phyloP scores from a whole-genome alignment of 1,140 invertebrate genomes.

The Bombus affinis region DNA sequence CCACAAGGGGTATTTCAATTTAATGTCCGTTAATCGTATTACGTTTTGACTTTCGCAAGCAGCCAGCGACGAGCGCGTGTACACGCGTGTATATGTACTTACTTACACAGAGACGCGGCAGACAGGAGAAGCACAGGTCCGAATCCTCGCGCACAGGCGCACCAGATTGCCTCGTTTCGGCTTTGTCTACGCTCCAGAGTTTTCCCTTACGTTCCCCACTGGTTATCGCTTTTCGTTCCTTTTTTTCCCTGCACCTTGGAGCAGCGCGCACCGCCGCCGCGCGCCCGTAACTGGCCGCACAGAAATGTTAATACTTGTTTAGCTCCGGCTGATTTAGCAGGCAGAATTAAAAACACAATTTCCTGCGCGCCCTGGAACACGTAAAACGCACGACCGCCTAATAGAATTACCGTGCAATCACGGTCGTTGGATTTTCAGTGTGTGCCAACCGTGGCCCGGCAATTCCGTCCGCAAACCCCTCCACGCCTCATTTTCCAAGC shows the following conservation, averaged over 20 bases:
- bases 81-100: neutral
- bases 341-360: conserved; percentile 76
- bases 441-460: conserved; percentile 38
- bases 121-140: too few species aligned
- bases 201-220: conserved; percentile 28
- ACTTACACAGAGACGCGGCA: neutral
- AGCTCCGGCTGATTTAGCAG: conserved; percentile 71
- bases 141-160: conserved; percentile 10
- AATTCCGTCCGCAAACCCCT: conserved; percentile 11
- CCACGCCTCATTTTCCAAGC: neutral
- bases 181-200: conserved; percentile 8
- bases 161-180: conserved; percentile 39
- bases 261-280: conserved; percentile 17
- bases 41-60: conserved; percentile 61
- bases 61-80: neutral
- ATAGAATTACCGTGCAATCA: conserved; percentile 74
- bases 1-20: conserved; percentile 67
- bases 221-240: conserved; percentile 37
- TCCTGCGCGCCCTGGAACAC: conserved; percentile 57
- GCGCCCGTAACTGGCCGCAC: conserved; percentile 30
- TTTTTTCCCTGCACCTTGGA: neutral
- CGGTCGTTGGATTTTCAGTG: conserved; percentile 62
- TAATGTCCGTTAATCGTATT: conserved; percentile 71
- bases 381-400: conserved; percentile 64
- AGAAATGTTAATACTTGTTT: conserved; percentile 75